Base-by-base conservation (phyloP, 2,888 invertebrate genomes). In the Oligia strigilis region DNA sequence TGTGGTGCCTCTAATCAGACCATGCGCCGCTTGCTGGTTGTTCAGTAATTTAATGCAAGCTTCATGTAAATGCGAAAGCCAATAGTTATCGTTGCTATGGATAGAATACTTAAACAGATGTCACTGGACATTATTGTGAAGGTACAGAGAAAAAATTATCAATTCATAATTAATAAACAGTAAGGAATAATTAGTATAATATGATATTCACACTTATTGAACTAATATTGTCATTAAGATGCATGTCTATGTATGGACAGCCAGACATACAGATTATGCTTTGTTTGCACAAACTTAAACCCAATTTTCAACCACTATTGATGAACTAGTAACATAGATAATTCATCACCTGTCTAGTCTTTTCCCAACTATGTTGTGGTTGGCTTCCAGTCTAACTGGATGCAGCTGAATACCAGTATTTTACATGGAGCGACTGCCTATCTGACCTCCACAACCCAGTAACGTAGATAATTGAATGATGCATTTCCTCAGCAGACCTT, bases 161-260 rank as follows among this genome's bases (percentile, higher is more conserved):
- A 81, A 69, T 67, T 67, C 66, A 67, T 73, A 60, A n/a, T 67
- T n/a, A 60, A 43, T 52, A 36, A 40, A 46, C n/a, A 64, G 13
- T n/a, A 60, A 52, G 3, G 19, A 73, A 66, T 66, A 80, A 49
- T 66, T 52, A 29, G 19, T 60, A 40, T 71, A 40, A 58, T 72
- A 14, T 43, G 40, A 58, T 40, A 66, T 58, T 52, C 66, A 80
- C 49, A 72, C 23, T 49, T 29, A 23, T 23, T 78, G 5, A 19
- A 23, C 0, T 52, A 13, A 55, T 69, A n/a, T 43, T n/a, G 55
- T 46, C 36, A 36, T 23, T 14, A 40, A 49, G 9, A n/a, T 69
- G 62, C 13, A 49, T 14, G 36, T 64, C 55, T 55, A 6, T 36
- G 23, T 17, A 55, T 23, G 13, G 13, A 1, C 58, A 58, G 55